Evolutionary conservation across 2,888 invertebrate species (phyloP), one percentile per base, ranked within the genome.

Genomic region (Tenthredo distinguenda): DNA sequence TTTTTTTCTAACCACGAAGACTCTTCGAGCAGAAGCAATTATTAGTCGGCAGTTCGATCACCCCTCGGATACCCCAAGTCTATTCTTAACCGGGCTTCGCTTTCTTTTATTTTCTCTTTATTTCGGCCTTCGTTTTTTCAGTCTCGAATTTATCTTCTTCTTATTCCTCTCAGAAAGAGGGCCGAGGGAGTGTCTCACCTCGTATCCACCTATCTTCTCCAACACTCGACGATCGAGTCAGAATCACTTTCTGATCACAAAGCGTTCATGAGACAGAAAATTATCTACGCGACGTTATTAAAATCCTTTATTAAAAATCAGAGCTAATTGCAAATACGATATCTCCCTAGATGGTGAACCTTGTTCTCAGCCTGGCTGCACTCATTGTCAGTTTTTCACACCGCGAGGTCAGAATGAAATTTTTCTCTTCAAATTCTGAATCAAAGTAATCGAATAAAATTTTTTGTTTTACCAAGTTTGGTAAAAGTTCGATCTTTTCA

Each of bases 11-110:
- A 34, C 65, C n/a, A 43, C 65, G 65, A 62, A 65, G 43, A 9
- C 50, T 18, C 79, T 79, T 47, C 43, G 37, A n/a, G 71, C 68
- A 68, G 72, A 84, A 34, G 55, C 34, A 81, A 77, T 85, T 79
- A 85, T 85, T 37, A 62, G 68, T 62, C 65, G n/a, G 18, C 77
- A 40, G 85, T 85, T 85, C 85, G 65, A 68, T 71, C 85, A 81
- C 85, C 85, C 68, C 40, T 50, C 37, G 26, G 34, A 40, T 18
- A 47, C 37, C 68, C 26, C 50, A 65, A 47, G 37, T 62, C 62
- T 55, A 50, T 85, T 81, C 65, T 82, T 82, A 65, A 65, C 55
- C 43, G 4, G 76, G 47, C n/a, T 15, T 40, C 2, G 43, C 15
- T 82, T 43, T 62, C 26, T 82, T n/a, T 62, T 31, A 2, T 15